Conservation (phyloP, 2,113 vertebrate genomes). For the Antechinus stuartii region DNA sequence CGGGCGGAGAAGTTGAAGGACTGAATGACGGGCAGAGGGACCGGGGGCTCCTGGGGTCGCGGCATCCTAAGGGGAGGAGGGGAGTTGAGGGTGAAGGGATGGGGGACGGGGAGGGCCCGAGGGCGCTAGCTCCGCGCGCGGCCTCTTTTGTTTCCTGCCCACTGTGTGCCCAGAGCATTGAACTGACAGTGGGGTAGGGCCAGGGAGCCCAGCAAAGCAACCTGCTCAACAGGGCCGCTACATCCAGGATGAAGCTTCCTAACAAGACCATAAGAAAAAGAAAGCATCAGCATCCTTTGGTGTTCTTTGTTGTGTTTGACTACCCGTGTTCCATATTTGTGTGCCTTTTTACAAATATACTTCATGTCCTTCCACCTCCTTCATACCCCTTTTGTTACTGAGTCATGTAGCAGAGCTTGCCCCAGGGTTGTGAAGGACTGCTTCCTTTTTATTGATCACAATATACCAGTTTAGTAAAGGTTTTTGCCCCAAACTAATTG, state of each 20-base stretch:
- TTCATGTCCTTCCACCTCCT: not conserved
- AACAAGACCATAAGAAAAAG: not conserved
- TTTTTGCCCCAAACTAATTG: not conserved
- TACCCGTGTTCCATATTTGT: not conserved
- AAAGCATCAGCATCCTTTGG: not conserved
- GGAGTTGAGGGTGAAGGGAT: not conserved
- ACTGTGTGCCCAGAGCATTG: not conserved
- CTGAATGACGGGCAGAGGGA: conserved; percentile 56
- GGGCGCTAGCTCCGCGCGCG: too few species aligned
- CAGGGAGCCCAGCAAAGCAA: not conserved
- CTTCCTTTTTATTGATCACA: not conserved
- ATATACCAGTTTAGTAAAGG: not conserved
- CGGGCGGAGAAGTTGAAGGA: conserved; percentile 48
- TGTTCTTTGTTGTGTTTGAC: not conserved
- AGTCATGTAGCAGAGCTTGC: not conserved
- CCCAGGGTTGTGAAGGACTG: not conserved
- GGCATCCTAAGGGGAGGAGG: conserved; percentile 69
- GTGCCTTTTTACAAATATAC: not conserved
- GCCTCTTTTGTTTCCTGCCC: too few species aligned
- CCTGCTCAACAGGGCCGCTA: not conserved
- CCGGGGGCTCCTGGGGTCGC: conserved; percentile 54
- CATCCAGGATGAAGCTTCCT: not conserved
- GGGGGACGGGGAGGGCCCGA: too few species aligned
- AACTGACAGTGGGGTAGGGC: not conserved
- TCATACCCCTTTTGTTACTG: not conserved